phyloP scores from a whole-genome alignment of 2,888 invertebrate genomes.

The Eristalis intricaria region DNA sequence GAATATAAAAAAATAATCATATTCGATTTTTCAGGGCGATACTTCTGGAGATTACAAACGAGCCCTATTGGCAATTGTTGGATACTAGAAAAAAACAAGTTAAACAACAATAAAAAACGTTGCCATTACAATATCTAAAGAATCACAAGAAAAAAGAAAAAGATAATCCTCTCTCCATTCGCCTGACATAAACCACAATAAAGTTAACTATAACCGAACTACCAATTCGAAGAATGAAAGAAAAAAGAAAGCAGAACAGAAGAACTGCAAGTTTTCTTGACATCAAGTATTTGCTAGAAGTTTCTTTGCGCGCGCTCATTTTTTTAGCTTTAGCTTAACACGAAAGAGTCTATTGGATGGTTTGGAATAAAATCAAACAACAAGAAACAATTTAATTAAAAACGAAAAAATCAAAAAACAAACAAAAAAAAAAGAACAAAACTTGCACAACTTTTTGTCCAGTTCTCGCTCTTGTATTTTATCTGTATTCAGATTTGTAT shows the following conservation, averaged over 20 bases:
- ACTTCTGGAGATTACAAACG: constrained; percentile 97
- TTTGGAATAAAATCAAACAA: not conserved
- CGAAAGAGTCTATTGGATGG: constrained; percentile 27
- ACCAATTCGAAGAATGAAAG: constrained; percentile 38
- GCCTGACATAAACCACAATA: constrained; percentile 46
- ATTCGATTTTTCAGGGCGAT: constrained; percentile 88
- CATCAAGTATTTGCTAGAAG: constrained; percentile 12
- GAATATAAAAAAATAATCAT: constrained; percentile 69
- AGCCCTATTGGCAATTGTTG: constrained; percentile 92
- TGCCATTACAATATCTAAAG: constrained; percentile 49
- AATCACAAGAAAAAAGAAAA: constrained; percentile 36
- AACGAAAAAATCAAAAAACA: not conserved
- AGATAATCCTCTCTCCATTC: constrained; percentile 25
- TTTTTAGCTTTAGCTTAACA: constrained; percentile 49
- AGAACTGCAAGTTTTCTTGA: constrained; percentile 45
- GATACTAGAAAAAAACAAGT: constrained; percentile 76
- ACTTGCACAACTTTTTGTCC: constrained; percentile 61
- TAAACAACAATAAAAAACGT: constrained; percentile 46
- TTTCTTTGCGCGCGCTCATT: constrained; percentile 33
- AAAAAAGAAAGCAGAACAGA: constrained; percentile 32
- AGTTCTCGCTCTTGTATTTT: constrained; percentile 48
- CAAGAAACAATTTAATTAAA: constrained; percentile 11
- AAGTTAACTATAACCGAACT: constrained; percentile 53
- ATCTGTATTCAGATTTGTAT: constrained; percentile 68
- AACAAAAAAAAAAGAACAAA: constrained; percentile 28